These are phyloP conservation scores for Scotopteryx bipunctaria DNA, from an alignment of 2,888 invertebrate species.

Conservation along the genomic window DNA sequence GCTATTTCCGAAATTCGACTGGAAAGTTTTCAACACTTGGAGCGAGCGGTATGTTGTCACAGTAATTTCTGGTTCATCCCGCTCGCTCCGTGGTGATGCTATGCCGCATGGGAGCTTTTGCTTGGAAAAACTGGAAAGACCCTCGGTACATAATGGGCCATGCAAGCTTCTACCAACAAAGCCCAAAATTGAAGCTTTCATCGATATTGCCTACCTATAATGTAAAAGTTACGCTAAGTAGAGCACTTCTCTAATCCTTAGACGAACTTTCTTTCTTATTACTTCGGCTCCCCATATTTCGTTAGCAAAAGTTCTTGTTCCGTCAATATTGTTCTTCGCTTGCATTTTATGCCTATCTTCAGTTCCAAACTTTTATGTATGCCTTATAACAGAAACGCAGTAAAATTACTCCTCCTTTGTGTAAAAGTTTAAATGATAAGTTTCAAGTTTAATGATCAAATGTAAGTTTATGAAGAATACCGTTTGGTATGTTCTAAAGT, in stretches of 20 bases:
- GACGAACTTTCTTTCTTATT: slow-evolving; percentile 58
- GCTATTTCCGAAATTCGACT: slow-evolving; percentile 79
- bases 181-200: slow-evolving; percentile 62
- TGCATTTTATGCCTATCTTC: slow-evolving; percentile 1
- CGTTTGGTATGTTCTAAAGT: background rate
- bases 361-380: background rate
- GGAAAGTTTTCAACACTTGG: slow-evolving; percentile 62
- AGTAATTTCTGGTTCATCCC: slow-evolving; percentile 48
- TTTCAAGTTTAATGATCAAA: background rate
- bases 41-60: slow-evolving; percentile 62
- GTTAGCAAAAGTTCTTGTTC: slow-evolving; percentile 42
- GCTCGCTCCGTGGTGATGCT: slow-evolving; percentile 56
- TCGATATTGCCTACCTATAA: slow-evolving; percentile 61
- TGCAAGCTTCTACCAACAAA: slow-evolving; percentile 53
- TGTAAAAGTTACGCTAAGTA: slow-evolving; percentile 69
- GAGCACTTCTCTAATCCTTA: slow-evolving; percentile 63
- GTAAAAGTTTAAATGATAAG: background rate
- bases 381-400: background rate
- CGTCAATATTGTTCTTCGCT: slow-evolving; percentile 19
- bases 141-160: slow-evolving; percentile 51
- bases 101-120: slow-evolving; percentile 69
- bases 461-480: background rate
- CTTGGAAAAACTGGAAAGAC: slow-evolving; percentile 54
- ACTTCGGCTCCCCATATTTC: slow-evolving; percentile 50
- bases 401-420: too few species aligned